A percentile compares a stretch with the other conserved stretches of the same genome.
Evolutionary conservation across 1,140 invertebrate species (phyloP).

Genomic region (Brachionus calyciflorus): DNA sequence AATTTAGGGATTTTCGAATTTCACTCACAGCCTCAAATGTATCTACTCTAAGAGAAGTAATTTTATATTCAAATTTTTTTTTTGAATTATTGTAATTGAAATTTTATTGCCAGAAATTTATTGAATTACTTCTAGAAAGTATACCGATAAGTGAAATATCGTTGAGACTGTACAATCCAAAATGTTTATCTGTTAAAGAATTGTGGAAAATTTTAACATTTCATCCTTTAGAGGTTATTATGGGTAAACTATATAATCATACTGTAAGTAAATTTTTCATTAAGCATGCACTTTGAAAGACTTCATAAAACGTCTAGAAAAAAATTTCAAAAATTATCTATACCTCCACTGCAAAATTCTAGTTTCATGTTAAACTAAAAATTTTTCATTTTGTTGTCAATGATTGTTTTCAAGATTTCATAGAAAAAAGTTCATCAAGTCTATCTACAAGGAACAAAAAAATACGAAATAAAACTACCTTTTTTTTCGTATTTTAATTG

Average conservation of each 20-base stretch:
- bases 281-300: too few species aligned
- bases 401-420: too few species aligned
- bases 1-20: conserved; percentile 43
- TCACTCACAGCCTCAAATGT: conserved; percentile 32
- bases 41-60: conserved; percentile 35
- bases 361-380: too few species aligned
- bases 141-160: conserved; percentile 39
- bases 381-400: too few species aligned
- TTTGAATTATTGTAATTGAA: neutral
- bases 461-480: too few species aligned
- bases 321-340: too few species aligned
- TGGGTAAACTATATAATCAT: conserved; percentile 41
- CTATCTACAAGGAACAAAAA: too few species aligned
- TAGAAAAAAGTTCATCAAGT: too few species aligned
- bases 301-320: too few species aligned
- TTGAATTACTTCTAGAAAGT: conserved; percentile 22
- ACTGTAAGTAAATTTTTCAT: neutral
- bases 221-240: conserved; percentile 24
- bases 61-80: neutral
- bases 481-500: too few species aligned
- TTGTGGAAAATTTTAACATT: conserved; percentile 44
- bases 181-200: conserved; percentile 38
- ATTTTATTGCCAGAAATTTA: conserved; percentile 25
- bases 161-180: conserved; percentile 5
- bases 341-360: too few species aligned